Conservation (phyloP, 2,113 vertebrate species). For the Oreocharis arfaki region DNA sequence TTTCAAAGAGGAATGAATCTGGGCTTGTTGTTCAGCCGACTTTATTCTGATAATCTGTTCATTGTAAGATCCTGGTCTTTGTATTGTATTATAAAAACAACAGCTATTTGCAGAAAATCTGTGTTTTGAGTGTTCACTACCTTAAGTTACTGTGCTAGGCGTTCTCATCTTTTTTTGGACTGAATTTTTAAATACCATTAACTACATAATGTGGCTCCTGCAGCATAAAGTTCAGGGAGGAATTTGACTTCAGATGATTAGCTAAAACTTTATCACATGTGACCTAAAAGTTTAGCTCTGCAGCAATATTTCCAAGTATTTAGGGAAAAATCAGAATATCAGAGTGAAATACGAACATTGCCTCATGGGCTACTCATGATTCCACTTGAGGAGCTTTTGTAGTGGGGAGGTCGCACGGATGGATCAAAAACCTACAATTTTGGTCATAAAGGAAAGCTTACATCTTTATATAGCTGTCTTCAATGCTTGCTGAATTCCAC, state of each 20-base stretch:
- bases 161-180: neutral
- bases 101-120: neutral
- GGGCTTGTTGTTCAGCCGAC: neutral
- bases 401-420: neutral
- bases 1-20: neutral
- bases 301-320: neutral
- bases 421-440: neutral
- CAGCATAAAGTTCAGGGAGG: neutral
- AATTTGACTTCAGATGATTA: constrained; percentile 44
- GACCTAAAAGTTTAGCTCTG: constrained; percentile 4
- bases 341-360: neutral
- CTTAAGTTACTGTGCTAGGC: neutral
- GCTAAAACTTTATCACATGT: constrained; percentile 21
- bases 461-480: neutral
- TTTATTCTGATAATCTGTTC: neutral
- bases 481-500: neutral
- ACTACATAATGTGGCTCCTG: neutral
- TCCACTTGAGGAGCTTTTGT: neutral
- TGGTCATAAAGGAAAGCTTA: neutral
- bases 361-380: neutral
- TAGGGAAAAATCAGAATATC: neutral
- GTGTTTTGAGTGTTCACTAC: neutral
- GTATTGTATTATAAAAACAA: neutral
- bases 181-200: constrained; percentile 29
- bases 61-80: neutral